phyloP scores from a whole-genome alignment of 2,113 vertebrate species.

The Gopherus evgoodei region DNA sequence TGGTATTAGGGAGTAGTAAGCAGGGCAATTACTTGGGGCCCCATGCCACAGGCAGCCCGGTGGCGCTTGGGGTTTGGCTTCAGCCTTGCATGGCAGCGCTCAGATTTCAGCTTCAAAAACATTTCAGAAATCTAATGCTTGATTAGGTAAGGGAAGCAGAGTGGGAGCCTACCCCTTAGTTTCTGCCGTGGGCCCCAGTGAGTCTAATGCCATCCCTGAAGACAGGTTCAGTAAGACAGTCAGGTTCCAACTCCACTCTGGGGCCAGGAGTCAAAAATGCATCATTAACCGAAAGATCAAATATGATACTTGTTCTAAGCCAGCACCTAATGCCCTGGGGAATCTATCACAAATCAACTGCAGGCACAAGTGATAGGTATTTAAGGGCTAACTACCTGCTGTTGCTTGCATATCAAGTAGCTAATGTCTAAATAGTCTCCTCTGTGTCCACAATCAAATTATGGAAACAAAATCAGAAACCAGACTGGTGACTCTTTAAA shows the following conservation, averaged over 20 bases:
- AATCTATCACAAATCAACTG: not conserved
- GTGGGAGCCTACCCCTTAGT: not conserved
- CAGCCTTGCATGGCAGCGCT: not conserved
- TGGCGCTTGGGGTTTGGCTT: not conserved
- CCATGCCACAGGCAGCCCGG: not conserved
- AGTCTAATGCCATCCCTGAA: rapidly evolving
- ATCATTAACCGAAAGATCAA: not conserved
- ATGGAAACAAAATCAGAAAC: conserved; percentile 66
- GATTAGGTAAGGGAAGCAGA: not conserved
- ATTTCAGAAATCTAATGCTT: not conserved
- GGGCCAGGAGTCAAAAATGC: rapidly evolving
- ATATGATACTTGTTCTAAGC: not conserved
- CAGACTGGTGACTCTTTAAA: conserved; percentile 72
- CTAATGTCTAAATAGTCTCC: conserved; percentile 42
- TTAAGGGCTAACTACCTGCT: not conserved
- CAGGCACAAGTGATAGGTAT: not conserved
- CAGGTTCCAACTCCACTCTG: not conserved
- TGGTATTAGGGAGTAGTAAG: not conserved
- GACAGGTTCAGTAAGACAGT: not conserved
- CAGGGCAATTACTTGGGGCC: not conserved
- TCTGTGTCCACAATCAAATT: conserved; percentile 70
- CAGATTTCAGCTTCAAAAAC: not conserved
- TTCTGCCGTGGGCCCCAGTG: not conserved
- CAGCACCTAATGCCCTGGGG: not conserved
- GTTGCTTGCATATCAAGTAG: conserved; percentile 22